A percentile compares a stretch with the other conserved stretches of the same genome.
phyloP scores from a whole-genome alignment of 1,140 invertebrate species.

The Berghia stephanieae region DNA sequence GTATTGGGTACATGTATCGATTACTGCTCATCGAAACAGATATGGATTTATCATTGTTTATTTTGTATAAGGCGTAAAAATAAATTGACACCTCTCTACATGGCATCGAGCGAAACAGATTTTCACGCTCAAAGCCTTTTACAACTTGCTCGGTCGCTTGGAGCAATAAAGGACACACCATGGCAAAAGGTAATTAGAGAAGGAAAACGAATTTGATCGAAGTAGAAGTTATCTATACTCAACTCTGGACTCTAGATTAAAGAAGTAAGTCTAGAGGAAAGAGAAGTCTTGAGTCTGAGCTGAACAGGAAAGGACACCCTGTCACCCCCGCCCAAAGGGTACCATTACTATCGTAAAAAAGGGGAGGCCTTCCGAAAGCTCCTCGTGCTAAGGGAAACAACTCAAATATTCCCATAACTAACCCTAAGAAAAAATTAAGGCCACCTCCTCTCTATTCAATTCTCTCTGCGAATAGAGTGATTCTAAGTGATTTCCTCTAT shows the following conservation, averaged over 20 bases:
- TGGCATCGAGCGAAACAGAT: constrained; percentile 50
- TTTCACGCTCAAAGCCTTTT: constrained; percentile 89
- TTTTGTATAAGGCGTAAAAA: background rate
- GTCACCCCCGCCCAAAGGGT: background rate
- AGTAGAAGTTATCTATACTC: background rate
- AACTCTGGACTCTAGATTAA: too few species aligned
- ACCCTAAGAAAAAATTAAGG: too few species aligned
- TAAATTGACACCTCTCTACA: too few species aligned
- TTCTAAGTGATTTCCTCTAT: too few species aligned
- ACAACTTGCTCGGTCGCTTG: constrained; percentile 87
- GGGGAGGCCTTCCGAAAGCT: background rate
- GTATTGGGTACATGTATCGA: background rate
- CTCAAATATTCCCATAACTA: too few species aligned
- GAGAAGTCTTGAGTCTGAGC: background rate
- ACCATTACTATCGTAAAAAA: background rate
- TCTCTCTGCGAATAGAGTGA: too few species aligned
- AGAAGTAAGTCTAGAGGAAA: too few species aligned
- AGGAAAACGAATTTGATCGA: background rate
- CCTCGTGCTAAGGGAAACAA: too few species aligned
- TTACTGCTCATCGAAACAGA: background rate
- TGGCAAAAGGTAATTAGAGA: constrained; percentile 82
- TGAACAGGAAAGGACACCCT: background rate
- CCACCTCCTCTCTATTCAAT: too few species aligned
- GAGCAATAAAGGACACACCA: constrained; percentile 82
- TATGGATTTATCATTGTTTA: background rate